These are phyloP conservation scores for Ictalurus furcatus DNA, from an alignment of 2,113 vertebrate genomes.

Conservation along the genomic window DNA sequence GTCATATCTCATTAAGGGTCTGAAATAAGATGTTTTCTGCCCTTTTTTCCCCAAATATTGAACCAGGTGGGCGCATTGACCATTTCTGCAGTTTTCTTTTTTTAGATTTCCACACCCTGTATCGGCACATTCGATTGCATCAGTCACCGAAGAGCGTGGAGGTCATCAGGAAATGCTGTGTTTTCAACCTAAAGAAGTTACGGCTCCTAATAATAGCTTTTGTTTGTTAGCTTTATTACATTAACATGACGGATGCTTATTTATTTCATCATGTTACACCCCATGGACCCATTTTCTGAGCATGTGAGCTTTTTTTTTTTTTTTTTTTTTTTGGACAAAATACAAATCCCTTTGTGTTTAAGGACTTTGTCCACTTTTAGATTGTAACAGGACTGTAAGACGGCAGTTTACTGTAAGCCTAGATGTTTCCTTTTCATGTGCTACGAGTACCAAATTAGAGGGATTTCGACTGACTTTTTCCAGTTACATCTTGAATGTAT, in stretches of 20 bases:
- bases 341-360: neutral
- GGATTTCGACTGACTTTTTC: neutral
- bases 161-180: neutral
- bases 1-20: neutral
- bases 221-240: neutral
- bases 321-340: neutral
- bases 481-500: neutral
- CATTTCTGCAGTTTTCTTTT: neutral
- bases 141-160: neutral
- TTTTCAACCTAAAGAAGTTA: neutral
- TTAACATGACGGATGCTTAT: neutral
- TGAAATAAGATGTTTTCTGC: neutral
- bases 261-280: neutral
- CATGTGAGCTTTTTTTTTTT: neutral
- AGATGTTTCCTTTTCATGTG: neutral
- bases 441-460: neutral
- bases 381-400: neutral
- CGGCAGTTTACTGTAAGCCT: neutral
- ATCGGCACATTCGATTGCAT: neutral
- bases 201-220: neutral
- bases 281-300: neutral
- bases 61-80: neutral
- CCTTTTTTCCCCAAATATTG: neutral
- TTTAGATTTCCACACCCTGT: neutral
- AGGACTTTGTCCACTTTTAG: neutral